A percentile compares a stretch with the other conserved stretches of the same genome.
Evolutionary conservation across 1,140 invertebrate genomes (phyloP).

Genomic region (Drosophila pruinosa): DNA sequence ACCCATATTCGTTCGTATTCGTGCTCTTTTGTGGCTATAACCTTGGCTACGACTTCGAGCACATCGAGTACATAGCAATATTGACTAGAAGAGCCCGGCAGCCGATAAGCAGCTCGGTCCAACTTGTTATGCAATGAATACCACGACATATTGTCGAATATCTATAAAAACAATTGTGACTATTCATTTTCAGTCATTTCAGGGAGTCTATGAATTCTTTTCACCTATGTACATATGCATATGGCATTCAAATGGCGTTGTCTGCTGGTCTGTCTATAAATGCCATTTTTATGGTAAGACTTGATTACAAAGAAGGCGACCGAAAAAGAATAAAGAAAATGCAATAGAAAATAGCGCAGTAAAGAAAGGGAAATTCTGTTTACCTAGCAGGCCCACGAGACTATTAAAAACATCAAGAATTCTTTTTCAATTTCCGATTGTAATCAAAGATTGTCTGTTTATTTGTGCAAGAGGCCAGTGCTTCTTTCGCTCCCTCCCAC

Average conservation of each 20-base stretch:
- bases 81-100: neutral
- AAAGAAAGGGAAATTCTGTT: conserved; percentile 20
- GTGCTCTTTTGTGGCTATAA: conserved; percentile 41
- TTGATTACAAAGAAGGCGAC: conserved; percentile 29
- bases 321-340: conserved; percentile 1
- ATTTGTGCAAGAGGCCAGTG: conserved; percentile 49
- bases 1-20: neutral
- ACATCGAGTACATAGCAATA: neutral
- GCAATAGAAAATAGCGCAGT: neutral
- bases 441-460: conserved; percentile 69
- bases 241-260: neutral
- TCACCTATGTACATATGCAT: neutral
- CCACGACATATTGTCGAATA: neutral
- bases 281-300: conserved; percentile 44
- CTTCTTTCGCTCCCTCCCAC: neutral
- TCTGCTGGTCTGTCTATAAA: conserved; percentile 13
- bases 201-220: neutral
- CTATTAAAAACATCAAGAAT: conserved; percentile 56
- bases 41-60: conserved; percentile 35
- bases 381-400: conserved; percentile 15
- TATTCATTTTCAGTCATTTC: neutral
- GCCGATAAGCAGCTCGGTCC: conserved; percentile 23
- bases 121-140: conserved; percentile 34
- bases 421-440: conserved; percentile 63
- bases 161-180: conserved; percentile 6